Base-by-base conservation (phyloP, 1,140 invertebrate genomes). In the Arion vulgaris region DNA sequence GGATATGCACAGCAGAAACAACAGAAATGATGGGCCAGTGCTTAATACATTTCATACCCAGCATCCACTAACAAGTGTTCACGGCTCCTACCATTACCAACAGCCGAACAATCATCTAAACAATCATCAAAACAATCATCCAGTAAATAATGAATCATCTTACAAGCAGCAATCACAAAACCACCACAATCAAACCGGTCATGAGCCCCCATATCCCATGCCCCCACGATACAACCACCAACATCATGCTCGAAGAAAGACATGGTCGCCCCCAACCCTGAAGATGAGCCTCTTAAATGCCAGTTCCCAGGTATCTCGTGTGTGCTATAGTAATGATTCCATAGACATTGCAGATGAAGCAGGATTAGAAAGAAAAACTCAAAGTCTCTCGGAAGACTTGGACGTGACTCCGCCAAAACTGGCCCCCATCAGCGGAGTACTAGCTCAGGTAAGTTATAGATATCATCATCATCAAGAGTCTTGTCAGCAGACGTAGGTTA, bases 371-470 rank as follows among this genome's bases (percentile, higher is more conserved):
- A 49, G 71, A 28, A 74, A 53, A 17, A 62, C 69, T 28, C 45
- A 73, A 49, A 81, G 80, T 34, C 23, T 76, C 15, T 76, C 51
- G 5, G 81, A 82, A 23, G 81, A 82, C 28, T 39, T 82, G 26
- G 81, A 82, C 36, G 38, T 68, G 0, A 69, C 74, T 4, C 81
- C 81, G 2, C 81, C 81, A 4, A 45, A 45, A 69, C 57, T 82
- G 34, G 73, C 81, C 13, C 81, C 81, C 17, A 76, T 82, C 72
- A 82, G 81, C 34, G 81, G 81, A n/a, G 81, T 82, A 45, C 62
- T 82, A 23, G 72, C 80, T 28, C 71, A 74, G 69, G 80, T 81
- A 36, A 66, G 62, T 32, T 32, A 32, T 66, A 32, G 32, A 23
- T 57, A 15, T 45, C 15, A 15, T n/a, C n/a, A n/a, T n/a, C n/a